These are phyloP conservation scores for Diloba caeruleocephala DNA, from an alignment of 2,888 invertebrate genomes.

Conservation along the genomic window DNA sequence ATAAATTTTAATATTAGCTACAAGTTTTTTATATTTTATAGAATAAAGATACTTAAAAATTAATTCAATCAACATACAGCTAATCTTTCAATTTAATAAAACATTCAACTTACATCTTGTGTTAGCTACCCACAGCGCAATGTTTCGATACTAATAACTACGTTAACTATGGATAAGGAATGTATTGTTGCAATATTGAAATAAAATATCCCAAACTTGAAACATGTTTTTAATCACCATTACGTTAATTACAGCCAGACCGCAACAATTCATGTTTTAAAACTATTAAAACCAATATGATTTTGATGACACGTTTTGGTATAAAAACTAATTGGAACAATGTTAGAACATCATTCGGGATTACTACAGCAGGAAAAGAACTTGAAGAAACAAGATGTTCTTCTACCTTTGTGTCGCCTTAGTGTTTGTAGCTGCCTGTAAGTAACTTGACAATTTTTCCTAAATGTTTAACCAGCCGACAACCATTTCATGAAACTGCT, in stretches of 20 bases:
- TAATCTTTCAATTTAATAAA: slow-evolving; percentile 11
- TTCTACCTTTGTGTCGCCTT: slow-evolving; percentile 46
- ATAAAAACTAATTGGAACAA: slow-evolving; percentile 51
- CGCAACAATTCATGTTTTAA: slow-evolving; percentile 40
- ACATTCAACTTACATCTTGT: slow-evolving; percentile 12
- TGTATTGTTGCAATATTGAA: slow-evolving; percentile 30
- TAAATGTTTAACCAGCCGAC: neutral
- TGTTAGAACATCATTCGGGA: slow-evolving; percentile 39
- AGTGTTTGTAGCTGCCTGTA: slow-evolving; percentile 57
- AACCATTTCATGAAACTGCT: too few relatives aligned
- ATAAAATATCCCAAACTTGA: slow-evolving; percentile 36
- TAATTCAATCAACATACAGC: slow-evolving; percentile 2
- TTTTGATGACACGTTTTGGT: slow-evolving; percentile 52
- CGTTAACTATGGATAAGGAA: slow-evolving; percentile 28
- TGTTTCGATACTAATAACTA: slow-evolving; percentile 40
- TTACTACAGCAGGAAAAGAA: slow-evolving; percentile 12
- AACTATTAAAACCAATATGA: slow-evolving; percentile 35
- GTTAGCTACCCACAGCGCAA: slow-evolving; percentile 8
- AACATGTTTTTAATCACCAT: slow-evolving; percentile 40
- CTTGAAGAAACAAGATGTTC: slow-evolving; percentile 52
- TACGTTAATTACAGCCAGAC: slow-evolving; percentile 30
- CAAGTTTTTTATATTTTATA: slow-evolving; percentile 8
- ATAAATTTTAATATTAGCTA: slow-evolving; percentile 15
- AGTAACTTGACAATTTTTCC: slow-evolving; percentile 36
- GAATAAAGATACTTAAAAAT: neutral